phyloP scores from a whole-genome alignment of 2,113 vertebrate genomes.

The Carassius gibelio region DNA sequence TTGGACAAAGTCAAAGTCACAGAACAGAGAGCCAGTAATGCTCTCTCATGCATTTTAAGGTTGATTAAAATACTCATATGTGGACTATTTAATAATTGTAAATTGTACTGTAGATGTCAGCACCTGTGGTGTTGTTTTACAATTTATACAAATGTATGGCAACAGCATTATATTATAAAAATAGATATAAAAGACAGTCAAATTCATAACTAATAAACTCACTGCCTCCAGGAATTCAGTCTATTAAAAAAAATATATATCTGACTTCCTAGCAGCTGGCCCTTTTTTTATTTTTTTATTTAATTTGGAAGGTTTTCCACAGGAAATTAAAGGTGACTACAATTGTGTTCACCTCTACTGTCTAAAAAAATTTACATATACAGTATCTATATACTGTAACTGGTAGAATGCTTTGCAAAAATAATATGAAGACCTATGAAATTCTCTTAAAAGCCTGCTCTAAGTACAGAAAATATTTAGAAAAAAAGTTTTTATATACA shows the following conservation, averaged over 20 bases:
- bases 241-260: too few species aligned
- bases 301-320: not conserved
- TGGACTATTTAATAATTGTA: not conserved
- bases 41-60: not conserved
- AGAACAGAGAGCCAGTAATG: not conserved
- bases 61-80: not conserved
- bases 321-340: not conserved
- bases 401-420: not conserved
- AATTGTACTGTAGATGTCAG: too few species aligned
- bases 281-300: too few species aligned
- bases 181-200: too few species aligned
- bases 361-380: not conserved
- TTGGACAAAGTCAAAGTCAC: not conserved
- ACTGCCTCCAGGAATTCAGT: too few species aligned
- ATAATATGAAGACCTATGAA: not conserved
- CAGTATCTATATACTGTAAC: too few species aligned
- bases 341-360: not conserved
- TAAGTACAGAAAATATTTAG: too few species aligned
- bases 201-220: too few species aligned
- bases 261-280: too few species aligned
- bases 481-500: not conserved
- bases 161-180: too few species aligned
- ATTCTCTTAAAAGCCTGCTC: not conserved
- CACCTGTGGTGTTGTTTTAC: too few species aligned
- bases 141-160: too few species aligned